A percentile compares a stretch with the other conserved stretches of the same genome.
Conservation (phyloP, 2,888 invertebrate genomes). For the Nephrotoma flavescens region DNA sequence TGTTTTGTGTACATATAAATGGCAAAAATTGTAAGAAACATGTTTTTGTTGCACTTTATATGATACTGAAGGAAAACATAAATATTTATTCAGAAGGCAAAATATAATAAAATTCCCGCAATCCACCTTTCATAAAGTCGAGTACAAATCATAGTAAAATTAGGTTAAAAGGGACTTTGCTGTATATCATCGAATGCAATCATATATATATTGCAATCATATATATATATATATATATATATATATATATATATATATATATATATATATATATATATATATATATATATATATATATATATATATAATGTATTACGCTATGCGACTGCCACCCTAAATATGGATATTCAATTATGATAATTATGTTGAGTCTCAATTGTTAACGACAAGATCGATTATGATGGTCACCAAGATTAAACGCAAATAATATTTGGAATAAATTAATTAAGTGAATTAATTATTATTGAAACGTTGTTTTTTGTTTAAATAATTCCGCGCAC, state of each 20-base stretch:
- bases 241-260: too few relatives aligned
- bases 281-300: too few relatives aligned
- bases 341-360: neutral
- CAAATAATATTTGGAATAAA: neutral
- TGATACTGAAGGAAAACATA: neutral
- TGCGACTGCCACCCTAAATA: neutral
- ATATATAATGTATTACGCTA: neutral
- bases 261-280: too few relatives aligned
- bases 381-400: neutral
- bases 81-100: neutral
- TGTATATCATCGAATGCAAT: neutral
- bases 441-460: neutral
- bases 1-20: neutral
- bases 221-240: too few relatives aligned
- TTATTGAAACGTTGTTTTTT: neutral
- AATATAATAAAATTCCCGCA: neutral
- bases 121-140: neutral
- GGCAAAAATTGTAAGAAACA: neutral
- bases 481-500: neutral
- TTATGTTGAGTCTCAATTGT: neutral
- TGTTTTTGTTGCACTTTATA: neutral
- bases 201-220: too few relatives aligned
- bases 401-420: neutral
- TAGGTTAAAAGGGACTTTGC: neutral
- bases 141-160: neutral